Evolutionary conservation across 2,113 vertebrate species (phyloP).

Genomic region (Galemys pyrenaicus): DNA sequence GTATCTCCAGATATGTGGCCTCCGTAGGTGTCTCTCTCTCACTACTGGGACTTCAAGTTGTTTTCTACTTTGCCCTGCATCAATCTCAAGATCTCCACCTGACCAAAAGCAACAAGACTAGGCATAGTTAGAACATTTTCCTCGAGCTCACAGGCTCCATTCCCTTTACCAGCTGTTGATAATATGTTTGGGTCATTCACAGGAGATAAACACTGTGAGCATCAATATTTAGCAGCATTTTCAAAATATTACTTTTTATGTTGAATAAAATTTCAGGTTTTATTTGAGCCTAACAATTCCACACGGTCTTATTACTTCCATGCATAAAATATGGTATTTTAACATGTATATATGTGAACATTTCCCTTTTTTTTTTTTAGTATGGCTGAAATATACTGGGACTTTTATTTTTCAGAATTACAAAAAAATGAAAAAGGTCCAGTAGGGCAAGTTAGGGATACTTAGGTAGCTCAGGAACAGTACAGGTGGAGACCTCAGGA

Average conservation of each 20-base stretch:
- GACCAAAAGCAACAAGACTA: no score
- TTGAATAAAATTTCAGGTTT: background rate
- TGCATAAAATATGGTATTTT: background rate
- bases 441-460: no score
- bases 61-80: no score
- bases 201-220: background rate
- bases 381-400: background rate
- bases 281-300: conserved; percentile 25
- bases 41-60: no score
- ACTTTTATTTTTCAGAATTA: background rate
- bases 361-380: background rate
- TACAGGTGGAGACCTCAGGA: no score
- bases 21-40: no score
- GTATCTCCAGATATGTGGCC: no score
- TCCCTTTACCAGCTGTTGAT: background rate
- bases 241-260: conserved; percentile 18
- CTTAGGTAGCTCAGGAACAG: no score
- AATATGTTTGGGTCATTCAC: background rate
- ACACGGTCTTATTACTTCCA: background rate
- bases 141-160: background rate
- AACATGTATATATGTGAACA: background rate
- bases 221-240: conserved; percentile 69
- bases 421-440: background rate
- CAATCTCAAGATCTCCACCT: no score
- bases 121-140: background rate